phyloP scores from a whole-genome alignment of 2,797 vertebrate genomes.

The Coendou prehensilis region DNA sequence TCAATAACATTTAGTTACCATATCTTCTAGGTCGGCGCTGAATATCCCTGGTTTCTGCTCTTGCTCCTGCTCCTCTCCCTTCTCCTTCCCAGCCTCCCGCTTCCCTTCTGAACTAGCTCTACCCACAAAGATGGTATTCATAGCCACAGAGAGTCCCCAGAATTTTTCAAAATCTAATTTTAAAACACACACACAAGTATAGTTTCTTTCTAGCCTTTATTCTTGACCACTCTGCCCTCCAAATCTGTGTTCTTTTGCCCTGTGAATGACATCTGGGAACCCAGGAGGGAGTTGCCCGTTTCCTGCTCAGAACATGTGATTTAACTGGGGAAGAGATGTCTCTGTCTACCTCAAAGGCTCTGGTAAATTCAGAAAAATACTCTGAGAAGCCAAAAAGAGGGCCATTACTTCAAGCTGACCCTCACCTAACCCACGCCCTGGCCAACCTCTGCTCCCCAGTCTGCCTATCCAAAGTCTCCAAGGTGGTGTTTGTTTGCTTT shows the following conservation, averaged over 20 bases:
- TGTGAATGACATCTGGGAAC: background rate
- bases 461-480: conserved; percentile 68
- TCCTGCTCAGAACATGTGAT: background rate
- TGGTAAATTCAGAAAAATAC: conserved; percentile 34
- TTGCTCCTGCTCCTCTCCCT: conserved; percentile 82
- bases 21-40: conserved; percentile 87
- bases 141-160: background rate
- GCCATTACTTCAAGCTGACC: conserved; percentile 60
- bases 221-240: background rate
- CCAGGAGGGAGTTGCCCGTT: background rate
- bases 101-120: conserved; percentile 49
- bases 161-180: background rate
- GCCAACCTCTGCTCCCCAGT: conserved; percentile 70
- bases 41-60: conserved; percentile 83
- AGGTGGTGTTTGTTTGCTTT: conserved; percentile 75
- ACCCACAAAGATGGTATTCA: background rate
- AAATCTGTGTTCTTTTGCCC: background rate
- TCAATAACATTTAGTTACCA: conserved; percentile 82
- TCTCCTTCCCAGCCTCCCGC: conserved; percentile 20
- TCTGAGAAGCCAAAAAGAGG: conserved; percentile 58
- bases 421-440: conserved; percentile 50
- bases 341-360: conserved; percentile 17
- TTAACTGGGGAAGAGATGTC: background rate
- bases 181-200: background rate
- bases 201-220: background rate